Percentiles rank a stretch among this genome's conserved stretches.
Evolutionary conservation across 2,888 invertebrate genomes (phyloP).

Genomic region (Pasiphila rectangulata): DNA sequence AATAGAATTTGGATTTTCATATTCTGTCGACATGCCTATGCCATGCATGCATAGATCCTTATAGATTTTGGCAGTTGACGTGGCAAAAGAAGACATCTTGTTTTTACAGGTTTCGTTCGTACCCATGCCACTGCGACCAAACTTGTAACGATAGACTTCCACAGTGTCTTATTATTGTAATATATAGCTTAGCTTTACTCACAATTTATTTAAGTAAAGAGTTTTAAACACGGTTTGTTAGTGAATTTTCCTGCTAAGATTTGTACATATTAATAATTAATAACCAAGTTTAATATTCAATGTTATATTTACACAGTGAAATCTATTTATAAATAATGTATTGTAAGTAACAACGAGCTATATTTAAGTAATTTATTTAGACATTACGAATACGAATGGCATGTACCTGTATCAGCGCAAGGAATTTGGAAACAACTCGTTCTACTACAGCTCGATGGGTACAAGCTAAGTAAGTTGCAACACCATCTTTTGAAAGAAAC

Average conservation of each 20-base stretch:
- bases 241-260: not conserved
- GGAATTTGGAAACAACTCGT: too few species aligned
- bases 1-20: too few species aligned
- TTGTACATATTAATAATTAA: not conserved
- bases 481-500: not conserved
- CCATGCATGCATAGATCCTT: too few species aligned
- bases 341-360: not conserved
- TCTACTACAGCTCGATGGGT: too few species aligned
- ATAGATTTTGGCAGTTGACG: too few species aligned
- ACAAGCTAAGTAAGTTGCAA: not conserved
- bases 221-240: not conserved
- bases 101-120: not conserved
- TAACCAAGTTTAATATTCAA: not conserved
- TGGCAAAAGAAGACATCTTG: too few species aligned
- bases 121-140: not conserved
- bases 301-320: not conserved
- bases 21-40: too few species aligned
- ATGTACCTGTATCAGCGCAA: too few species aligned
- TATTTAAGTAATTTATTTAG: not conserved
- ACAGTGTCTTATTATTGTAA: constrained; percentile 17
- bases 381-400: too few species aligned
- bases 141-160: constrained; percentile 16
- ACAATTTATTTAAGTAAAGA: not conserved
- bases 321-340: not conserved
- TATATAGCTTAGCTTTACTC: constrained; percentile 1